Conservation (phyloP, 30 jellyfish, hydroid and myxozoan genomes). For the Haliclystus octoradiatus region DNA sequence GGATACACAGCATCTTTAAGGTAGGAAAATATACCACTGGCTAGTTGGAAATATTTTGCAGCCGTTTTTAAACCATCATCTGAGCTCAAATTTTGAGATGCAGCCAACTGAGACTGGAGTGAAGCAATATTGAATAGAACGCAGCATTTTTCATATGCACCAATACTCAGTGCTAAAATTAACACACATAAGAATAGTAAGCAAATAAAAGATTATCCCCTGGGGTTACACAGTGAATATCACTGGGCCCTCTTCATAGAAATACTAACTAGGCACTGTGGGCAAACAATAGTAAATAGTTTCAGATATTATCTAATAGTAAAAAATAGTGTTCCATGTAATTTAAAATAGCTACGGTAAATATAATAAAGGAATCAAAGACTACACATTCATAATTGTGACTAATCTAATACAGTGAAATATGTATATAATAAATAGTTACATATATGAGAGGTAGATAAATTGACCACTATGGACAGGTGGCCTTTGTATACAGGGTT, state of each 20-base stretch:
- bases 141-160: conserved; percentile 89
- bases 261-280: neutral
- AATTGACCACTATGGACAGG: too few species aligned
- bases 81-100: conserved; percentile 50
- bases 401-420: too few species aligned
- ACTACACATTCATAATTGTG: neutral
- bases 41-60: conserved; percentile 89
- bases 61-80: conserved; percentile 96
- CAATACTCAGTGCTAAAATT: conserved; percentile 70
- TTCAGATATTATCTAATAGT: too few species aligned
- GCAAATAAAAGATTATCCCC: neutral
- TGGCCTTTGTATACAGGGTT: too few species aligned
- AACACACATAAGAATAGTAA: neutral
- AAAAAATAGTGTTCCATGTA: too few species aligned
- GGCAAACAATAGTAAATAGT: conserved; percentile 1
- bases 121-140: conserved; percentile 75
- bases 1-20: conserved; percentile 85
- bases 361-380: neutral
- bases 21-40: conserved; percentile 72
- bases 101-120: conserved; percentile 71
- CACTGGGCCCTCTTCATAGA: neutral
- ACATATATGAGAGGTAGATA: too few species aligned
- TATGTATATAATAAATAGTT: too few species aligned
- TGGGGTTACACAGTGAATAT: neutral
- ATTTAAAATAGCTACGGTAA: neutral